These are phyloP conservation scores for Drosophila nikananu DNA, from an alignment of 1,140 invertebrate genomes.

Conservation along the genomic window DNA sequence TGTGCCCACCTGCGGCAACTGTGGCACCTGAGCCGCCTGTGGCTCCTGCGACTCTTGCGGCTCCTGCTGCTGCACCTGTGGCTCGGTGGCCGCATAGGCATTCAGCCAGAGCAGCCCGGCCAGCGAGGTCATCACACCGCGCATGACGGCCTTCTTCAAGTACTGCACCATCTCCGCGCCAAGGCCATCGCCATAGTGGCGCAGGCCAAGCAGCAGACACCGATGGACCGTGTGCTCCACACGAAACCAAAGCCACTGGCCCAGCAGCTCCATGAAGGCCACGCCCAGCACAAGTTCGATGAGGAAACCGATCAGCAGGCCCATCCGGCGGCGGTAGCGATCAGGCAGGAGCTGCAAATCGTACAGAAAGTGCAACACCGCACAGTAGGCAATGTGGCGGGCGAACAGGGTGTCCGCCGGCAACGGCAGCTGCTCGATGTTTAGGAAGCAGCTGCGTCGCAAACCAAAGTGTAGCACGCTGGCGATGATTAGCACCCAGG, in stretches of 20 bases:
- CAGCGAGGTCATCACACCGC: slow-evolving; percentile 26
- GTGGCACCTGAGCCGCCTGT: not conserved
- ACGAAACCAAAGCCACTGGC: slow-evolving; percentile 35
- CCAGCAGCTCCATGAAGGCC: slow-evolving; percentile 48
- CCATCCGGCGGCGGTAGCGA: slow-evolving; percentile 29
- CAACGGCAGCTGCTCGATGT: slow-evolving; percentile 10
- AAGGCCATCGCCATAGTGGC: not conserved
- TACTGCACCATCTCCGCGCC: not conserved
- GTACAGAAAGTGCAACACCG: slow-evolving; percentile 40
- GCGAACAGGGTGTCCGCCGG: slow-evolving; percentile 26
- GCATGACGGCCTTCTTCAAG: slow-evolving; percentile 30
- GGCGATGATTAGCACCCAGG: slow-evolving; percentile 24
- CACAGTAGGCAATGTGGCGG: slow-evolving; percentile 38
- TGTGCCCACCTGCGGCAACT: not conserved
- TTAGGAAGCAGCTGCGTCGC: slow-evolving; percentile 29
- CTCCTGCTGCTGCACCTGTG: not conserved
- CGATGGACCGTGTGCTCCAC: slow-evolving; percentile 15
- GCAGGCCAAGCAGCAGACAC: not conserved
- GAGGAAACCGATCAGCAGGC: slow-evolving; percentile 18
- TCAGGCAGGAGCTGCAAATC: slow-evolving; percentile 29
- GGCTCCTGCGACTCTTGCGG: not conserved
- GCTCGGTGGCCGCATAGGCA: slow-evolving; percentile 41
- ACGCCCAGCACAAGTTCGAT: slow-evolving; percentile 38
- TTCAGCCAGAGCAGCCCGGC: slow-evolving; percentile 35
- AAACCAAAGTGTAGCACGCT: slow-evolving; percentile 33